Base-by-base conservation (phyloP, 2,113 vertebrate genomes). In the Orthochromis malagaraziensis region DNA sequence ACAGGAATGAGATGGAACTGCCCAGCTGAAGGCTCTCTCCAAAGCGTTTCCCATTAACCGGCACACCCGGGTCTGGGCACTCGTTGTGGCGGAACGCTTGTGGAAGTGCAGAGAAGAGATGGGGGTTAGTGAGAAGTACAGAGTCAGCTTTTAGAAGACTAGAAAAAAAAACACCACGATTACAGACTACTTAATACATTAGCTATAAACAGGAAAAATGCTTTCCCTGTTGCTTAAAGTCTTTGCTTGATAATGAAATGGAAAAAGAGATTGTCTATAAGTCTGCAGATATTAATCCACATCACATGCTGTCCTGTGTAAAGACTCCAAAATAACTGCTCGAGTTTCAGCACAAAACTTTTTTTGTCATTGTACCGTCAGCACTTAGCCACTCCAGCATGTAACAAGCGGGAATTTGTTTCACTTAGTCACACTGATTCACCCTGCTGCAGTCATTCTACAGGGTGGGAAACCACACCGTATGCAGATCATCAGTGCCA, bases 21-120 rank as follows among this genome's bases (percentile, higher is more conserved):
- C 99, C 99, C 10, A 99, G 97, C 94, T 99, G 98, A 2, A 99
- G 98, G 90, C 97, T 99, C 88, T 99, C 98, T 0, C 98, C 98
- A 5, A 99, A 99, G 0, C 99, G 97, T 81, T 99, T 99, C 51
- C 99, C 98, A 0, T 99, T 99, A 3, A 99, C 98, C 0, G 99
- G 99, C 7, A 99, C 97, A 0, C 99, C 99, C 0, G 99, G 99
- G 63, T 99, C 99, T 0, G 98, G 99, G 45, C 99, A 99, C 86
- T 99, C 99, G 0, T 99, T 99, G 85, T 99, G 98, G 79, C 99
- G 96, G 83, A 99, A 99, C 0, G 99, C 99, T 99, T 42, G 55
- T 10, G 79, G 29, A 81, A 77, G 87, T 29, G 13, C n/a, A 84
- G 12, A 79, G 55, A 87, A 26, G 9, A 60, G 9, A 51, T 1